phyloP scores from a whole-genome alignment of 1,140 invertebrate species.

The Campodea augens region DNA sequence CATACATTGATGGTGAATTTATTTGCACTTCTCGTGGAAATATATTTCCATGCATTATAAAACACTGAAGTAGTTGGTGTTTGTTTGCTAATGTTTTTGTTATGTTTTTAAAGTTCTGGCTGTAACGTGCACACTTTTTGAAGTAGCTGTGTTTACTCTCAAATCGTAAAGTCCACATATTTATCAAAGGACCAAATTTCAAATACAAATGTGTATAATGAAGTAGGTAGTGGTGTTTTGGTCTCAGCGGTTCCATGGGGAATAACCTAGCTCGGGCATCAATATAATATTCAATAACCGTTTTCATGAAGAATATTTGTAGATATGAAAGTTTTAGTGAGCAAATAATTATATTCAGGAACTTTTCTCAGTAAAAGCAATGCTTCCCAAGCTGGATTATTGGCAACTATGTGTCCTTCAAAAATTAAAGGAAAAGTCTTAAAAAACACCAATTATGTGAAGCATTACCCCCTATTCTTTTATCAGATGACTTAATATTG shows the following conservation, averaged over 20 bases:
- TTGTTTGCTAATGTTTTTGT: conserved; percentile 4
- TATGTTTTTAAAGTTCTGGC: conserved; percentile 16
- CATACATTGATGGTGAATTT: too few species aligned
- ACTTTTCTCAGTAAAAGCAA: conserved; percentile 14
- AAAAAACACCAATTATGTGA: conserved; percentile 12
- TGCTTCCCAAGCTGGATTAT: conserved; percentile 9
- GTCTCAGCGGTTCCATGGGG: conserved; percentile 11
- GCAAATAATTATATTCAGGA: conserved; percentile 13
- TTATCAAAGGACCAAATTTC: conserved; percentile 17
- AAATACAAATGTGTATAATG: conserved; percentile 15
- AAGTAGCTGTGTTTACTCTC: conserved; percentile 19
- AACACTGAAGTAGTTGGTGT: too few species aligned
- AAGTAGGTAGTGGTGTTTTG: conserved; percentile 16
- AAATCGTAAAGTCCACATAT: conserved; percentile 18
- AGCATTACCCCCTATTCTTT: not conserved
- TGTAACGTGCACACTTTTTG: conserved; percentile 14
- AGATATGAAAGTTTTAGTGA: conserved; percentile 14
- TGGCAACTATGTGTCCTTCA: conserved; percentile 10
- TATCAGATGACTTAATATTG: not conserved
- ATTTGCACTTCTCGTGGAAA: too few species aligned
- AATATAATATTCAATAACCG: conserved; percentile 13
- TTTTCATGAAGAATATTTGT: conserved; percentile 11
- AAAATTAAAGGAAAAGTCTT: conserved; percentile 12
- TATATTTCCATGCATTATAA: too few species aligned
- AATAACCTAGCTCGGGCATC: conserved; percentile 8